Evolutionary conservation across 1,140 invertebrate genomes (phyloP), one percentile per base, ranked within the genome.

Genomic region (Argopecten irradians): DNA sequence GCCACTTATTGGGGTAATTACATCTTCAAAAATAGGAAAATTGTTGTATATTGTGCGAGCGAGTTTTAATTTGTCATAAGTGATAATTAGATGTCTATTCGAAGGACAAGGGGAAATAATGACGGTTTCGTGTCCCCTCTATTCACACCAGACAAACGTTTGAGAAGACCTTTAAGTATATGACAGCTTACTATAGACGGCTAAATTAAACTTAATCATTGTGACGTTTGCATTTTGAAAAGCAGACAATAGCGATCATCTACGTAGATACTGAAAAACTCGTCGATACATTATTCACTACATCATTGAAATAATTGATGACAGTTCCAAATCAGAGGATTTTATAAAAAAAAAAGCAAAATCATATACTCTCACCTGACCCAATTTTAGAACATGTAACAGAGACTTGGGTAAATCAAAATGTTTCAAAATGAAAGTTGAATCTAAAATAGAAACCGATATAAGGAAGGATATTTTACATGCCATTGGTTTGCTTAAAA

Each of bases 1-100:
- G 55, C 22, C 55, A 71, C 55, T 71, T 71, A 71, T n/a, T 71
- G 55, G 55, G 55, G 55, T 71, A n/a, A 71, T 71, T 71, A 71
- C 28, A 71, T 3, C 55, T 71, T 71, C 55, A n/a, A 71, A 71
- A 71, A 71, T 71, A 5, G 22, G 11, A 5, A 71, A n/a, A 71
- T 28, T 71, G 55, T n/a, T 3, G n/a, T 71, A n/a, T n/a, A 28
- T 8, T 71, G 55, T 71, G 55, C 55, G 55, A 28, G 55, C 55
- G 5, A 71, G 19, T 71, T 71, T 71, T 71, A 71, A 71, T 71
- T 71, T 71, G n/a, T 71, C 55, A 28, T 2, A 28, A n/a, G 55
- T 71, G 55, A 71, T 71, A 71, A 71, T 71, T 71, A 71, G 55
- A n/a, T 71, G 55, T 71, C 55, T n/a, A 71, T 28, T 16, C 16